Evolutionary conservation across 2,113 vertebrate species (phyloP).

Genomic region (Notiomystis cincta): DNA sequence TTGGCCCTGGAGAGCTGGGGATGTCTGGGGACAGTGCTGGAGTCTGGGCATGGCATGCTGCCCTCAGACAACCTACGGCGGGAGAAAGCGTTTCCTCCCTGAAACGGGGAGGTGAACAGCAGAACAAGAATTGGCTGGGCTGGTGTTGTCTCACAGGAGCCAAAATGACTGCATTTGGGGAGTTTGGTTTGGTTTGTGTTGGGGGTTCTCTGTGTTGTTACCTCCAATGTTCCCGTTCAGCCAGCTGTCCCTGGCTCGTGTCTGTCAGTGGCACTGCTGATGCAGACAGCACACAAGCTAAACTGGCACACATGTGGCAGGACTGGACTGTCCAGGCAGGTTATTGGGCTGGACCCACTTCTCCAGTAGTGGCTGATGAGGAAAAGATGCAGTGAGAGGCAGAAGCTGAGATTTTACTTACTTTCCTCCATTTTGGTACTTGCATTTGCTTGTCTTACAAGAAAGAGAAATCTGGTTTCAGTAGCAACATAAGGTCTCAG

Average conservation of each 20-base stretch:
- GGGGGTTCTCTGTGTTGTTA: background rate
- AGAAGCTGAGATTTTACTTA: background rate
- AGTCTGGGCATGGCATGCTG: background rate
- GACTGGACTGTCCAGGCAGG: background rate
- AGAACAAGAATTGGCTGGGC: background rate
- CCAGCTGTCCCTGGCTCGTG: background rate
- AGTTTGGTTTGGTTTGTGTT: background rate
- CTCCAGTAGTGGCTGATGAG: background rate
- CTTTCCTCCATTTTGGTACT: background rate
- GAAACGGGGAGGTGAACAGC: background rate
- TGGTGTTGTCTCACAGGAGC: background rate
- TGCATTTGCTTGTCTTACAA: background rate
- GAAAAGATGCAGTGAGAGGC: background rate
- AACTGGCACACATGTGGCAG: accelerated
- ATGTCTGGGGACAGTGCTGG: background rate
- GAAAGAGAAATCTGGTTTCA: background rate
- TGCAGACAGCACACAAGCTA: accelerated
- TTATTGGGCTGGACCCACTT: background rate
- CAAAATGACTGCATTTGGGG: background rate
- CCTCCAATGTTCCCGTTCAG: background rate
- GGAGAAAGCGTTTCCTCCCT: background rate
- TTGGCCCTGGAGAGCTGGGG: background rate
- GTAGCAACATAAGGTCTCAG: background rate
- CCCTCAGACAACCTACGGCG: background rate
- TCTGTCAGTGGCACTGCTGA: background rate